Evolutionary conservation across 2,888 invertebrate genomes (phyloP), one percentile per base, ranked within the genome.

Genomic region (Antitype chi): DNA sequence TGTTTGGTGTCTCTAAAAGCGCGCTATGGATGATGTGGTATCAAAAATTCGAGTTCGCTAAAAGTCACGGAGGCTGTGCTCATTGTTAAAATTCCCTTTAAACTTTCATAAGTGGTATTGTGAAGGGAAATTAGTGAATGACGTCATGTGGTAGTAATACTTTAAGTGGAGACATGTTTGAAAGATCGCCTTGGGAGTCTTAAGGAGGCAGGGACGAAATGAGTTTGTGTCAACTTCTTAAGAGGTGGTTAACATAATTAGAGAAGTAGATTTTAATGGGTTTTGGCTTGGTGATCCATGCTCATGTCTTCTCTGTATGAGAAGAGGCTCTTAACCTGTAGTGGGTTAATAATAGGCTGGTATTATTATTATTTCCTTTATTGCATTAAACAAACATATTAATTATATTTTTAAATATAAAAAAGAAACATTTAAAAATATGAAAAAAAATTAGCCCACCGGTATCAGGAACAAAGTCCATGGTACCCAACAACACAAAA

Each of bases 21-120:
- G 62, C 55, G 71, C 52, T 70, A 53, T 84, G 80, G 9, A 75
- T 80, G 17, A 0, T n/a, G 20, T 38, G 38, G 25, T 11, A 15
- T 4, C n/a, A 25, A 7, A 49, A 49, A 15, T 38, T 23, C 9
- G 11, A n/a, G 25, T 43, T 20, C 17, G 7, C 0, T 59, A 13
- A 59, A 62, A 52, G 5, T 70, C 62, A 38, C 20, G 47, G 68
- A 74, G 84, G 70, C 55, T 71, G 57, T 66, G 25, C 62, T 60
- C 71, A 60, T 82, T 85, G 76, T 76, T 74, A 76, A 86, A 86
- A 85, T 85, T 82, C 47, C 57, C 60, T 82, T 79, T 70, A 74
- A 82, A 82, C 66, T 84, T 82, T 82, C 76, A 63, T 84, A 79
- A 78, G 76, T 85, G 83, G 79, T 76, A 82, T 78, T 78, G 86